These are phyloP conservation scores for Sylvia atricapilla DNA, from an alignment of 2,113 vertebrate species.

Conservation along the genomic window DNA sequence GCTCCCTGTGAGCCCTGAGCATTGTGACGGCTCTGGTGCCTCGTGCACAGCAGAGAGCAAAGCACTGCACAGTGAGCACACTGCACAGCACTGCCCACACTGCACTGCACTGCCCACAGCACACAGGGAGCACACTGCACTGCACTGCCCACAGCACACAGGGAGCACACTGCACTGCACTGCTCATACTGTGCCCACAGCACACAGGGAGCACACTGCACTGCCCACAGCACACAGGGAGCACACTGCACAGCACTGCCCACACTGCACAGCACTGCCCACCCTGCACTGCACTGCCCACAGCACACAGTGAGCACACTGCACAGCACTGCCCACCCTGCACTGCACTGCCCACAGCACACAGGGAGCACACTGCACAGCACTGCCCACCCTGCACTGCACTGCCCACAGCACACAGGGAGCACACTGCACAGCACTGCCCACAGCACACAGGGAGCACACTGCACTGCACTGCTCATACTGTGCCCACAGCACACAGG, in stretches of 20 bases:
- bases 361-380: background rate
- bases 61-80: background rate
- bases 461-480: background rate
- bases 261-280: no score
- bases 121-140: background rate
- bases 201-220: background rate
- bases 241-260: background rate
- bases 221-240: background rate
- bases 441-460: background rate
- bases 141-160: background rate
- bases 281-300: no score
- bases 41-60: background rate
- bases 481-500: background rate
- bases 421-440: background rate
- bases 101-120: background rate
- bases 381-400: background rate
- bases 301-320: accelerated
- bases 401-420: background rate
- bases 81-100: background rate
- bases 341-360: background rate
- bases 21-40: accelerated
- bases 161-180: background rate
- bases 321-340: background rate
- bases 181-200: background rate
- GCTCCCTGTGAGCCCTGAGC: background rate